Evolutionary conservation across 2,113 vertebrate species (phyloP), one percentile per base, ranked within the genome.

Genomic region (Hystrix cristata): DNA sequence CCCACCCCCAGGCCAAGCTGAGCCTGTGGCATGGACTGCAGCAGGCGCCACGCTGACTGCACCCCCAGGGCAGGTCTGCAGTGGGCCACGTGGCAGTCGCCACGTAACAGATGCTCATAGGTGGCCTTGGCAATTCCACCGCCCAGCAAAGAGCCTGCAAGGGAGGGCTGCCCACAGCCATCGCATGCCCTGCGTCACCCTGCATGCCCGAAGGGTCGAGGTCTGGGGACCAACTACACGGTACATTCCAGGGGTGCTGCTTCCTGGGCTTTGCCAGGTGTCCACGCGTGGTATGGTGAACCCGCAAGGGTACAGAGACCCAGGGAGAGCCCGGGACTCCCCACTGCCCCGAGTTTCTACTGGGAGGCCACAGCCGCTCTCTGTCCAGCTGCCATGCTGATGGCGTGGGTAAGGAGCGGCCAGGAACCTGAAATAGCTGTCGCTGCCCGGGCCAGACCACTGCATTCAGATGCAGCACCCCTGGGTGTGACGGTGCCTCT

Each of bases 381-480:
- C 31, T 13, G 1, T 29, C 88, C 46, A 23, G 59, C 62, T 38
- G 15, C 34, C 31, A 3, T 46, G 71, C 46, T 1, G 14, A 14
- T 15, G 65, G 78, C 19, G 21, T 0, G 14, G 65, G 85, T 8
- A 59, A 23, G 2, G 21, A 27, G n/a, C 43, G 29, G 38, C 62
- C 1, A 0, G 14, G 43, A 29, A 27, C 76, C 53, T 10, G 14
- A 69, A 94, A 88, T 74, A 51, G 90, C 62, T 86, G 64, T 43
- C 59, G 25, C 85, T 72, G 38, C 2, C 8, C 15, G n/a, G 67
- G 0, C 27, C 64, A 25, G 25, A 4, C 0, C 0, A 29, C 48
- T 5, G 5, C 43, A 51, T 51, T 71, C 60, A 71, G 89, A 74
- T 93, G 72, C 27, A 64, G 87, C 62, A 3, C 64, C 34, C 67